Percentiles rank a stretch among this genome's conserved stretches.
phyloP scores from a whole-genome alignment of 2,797 vertebrate species.

The Champsocephalus esox region DNA sequence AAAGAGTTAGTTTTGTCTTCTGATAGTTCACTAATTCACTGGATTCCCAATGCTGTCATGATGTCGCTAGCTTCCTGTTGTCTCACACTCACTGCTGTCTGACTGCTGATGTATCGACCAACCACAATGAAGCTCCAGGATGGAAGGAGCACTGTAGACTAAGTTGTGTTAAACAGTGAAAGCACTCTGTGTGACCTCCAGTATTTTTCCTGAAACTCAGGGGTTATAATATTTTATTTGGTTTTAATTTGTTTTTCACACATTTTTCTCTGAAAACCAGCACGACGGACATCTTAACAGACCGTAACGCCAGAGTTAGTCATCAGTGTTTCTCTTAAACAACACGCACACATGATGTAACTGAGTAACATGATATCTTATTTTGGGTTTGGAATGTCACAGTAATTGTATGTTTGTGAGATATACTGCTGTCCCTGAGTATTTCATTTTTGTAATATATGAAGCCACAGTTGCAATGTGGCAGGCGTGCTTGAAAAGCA shows the following conservation, averaged over 20 bases:
- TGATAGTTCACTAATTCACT: not conserved
- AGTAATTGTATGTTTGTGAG: constrained; percentile 57
- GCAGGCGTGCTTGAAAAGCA: constrained; percentile 53
- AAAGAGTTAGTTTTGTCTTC: not conserved
- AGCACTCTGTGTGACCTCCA: constrained; percentile 49
- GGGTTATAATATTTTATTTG: constrained; percentile 67
- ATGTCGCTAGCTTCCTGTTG: constrained; percentile 18
- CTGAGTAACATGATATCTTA: not conserved
- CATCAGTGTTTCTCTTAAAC: constrained; percentile 23
- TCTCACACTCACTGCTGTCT: constrained; percentile 14
- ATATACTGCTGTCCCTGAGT: constrained; percentile 48
- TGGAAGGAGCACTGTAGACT: constrained; percentile 15
- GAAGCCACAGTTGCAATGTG: constrained; percentile 54
- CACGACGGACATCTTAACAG: constrained; percentile 44
- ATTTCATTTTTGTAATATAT: constrained; percentile 70
- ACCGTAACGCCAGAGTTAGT: constrained; percentile 28
- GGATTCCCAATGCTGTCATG: not conserved
- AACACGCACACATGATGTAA: constrained; percentile 30
- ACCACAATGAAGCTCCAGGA: not conserved
- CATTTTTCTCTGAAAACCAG: constrained; percentile 57
- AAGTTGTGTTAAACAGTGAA: constrained; percentile 33
- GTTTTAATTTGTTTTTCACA: constrained; percentile 16
- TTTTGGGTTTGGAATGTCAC: constrained; percentile 59
- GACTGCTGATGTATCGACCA: not conserved
- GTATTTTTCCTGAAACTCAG: constrained; percentile 80